Conservation (phyloP, 2,797 vertebrate species). For the Lycodopsis pacificus region DNA sequence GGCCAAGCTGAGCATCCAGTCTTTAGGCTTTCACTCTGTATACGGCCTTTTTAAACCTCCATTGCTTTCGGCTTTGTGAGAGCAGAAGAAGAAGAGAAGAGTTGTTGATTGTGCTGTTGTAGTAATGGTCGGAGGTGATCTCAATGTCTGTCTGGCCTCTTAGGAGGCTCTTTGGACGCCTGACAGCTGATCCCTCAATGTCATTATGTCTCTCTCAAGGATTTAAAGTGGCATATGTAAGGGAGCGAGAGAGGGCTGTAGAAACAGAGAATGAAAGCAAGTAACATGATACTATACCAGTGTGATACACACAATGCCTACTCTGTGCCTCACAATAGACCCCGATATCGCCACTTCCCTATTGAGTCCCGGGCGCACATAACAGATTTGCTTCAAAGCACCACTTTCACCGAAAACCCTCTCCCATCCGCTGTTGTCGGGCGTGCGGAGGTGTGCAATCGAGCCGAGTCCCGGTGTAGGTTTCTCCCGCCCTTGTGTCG, state of each 20-base stretch:
- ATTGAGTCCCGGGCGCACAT: slow-evolving; percentile 51
- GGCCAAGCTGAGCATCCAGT: slow-evolving; percentile 30
- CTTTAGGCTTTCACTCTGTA: slow-evolving; percentile 24
- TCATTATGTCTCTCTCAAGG: slow-evolving; percentile 63
- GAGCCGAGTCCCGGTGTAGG: slow-evolving; percentile 29
- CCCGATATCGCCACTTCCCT: slow-evolving; percentile 62
- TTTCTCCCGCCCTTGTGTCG: slow-evolving; percentile 14
- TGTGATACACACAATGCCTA: slow-evolving; percentile 71
- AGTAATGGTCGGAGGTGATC: slow-evolving; percentile 51
- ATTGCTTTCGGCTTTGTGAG: slow-evolving; percentile 18
- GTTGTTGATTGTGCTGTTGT: slow-evolving; percentile 58
- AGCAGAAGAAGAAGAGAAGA: slow-evolving; percentile 23
- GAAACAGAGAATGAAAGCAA: slow-evolving; percentile 63
- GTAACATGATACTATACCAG: slow-evolving; percentile 64
- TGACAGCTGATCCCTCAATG: slow-evolving; percentile 68
- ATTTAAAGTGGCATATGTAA: slow-evolving; percentile 67
- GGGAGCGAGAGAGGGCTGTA: slow-evolving; percentile 38
- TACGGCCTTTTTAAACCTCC: slow-evolving; percentile 16
- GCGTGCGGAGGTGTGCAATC: slow-evolving; percentile 23
- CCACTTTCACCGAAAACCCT: slow-evolving; percentile 50
- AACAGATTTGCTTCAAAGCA: slow-evolving; percentile 68
- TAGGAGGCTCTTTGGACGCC: slow-evolving; percentile 54
- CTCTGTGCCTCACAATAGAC: slow-evolving; percentile 69
- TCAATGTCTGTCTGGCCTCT: slow-evolving; percentile 52
- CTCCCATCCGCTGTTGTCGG: slow-evolving; percentile 22